Evolutionary conservation across 2,113 vertebrate species (phyloP).

Genomic region (Trichechus manatus): DNA sequence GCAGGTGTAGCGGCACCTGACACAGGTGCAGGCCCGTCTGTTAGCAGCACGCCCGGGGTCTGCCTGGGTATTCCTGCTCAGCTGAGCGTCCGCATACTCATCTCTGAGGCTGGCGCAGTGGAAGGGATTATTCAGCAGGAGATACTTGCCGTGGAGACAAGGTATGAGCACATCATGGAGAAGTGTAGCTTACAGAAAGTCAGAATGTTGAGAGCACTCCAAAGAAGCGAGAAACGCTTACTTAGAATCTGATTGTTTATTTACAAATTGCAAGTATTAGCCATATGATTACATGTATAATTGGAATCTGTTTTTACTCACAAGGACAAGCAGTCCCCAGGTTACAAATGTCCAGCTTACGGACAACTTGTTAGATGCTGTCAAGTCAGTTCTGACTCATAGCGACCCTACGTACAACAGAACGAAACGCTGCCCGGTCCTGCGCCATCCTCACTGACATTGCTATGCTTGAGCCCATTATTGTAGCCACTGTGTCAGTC

Average conservation of each 20-base stretch:
- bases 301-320: background rate
- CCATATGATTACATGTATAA: no score
- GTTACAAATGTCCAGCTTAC: no score
- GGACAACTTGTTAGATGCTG: no score
- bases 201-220: rapidly evolving
- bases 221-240: background rate
- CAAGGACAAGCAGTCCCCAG: background rate
- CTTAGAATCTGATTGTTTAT: background rate
- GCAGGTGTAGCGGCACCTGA: conserved; percentile 67
- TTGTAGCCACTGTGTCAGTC: no score
- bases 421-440: no score
- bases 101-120: conserved; percentile 85
- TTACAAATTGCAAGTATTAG: background rate
- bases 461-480: no score
- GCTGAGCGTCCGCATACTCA: conserved; percentile 90
- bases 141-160: conserved; percentile 91
- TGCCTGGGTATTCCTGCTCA: conserved; percentile 91
- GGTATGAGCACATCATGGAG: conserved; percentile 84
- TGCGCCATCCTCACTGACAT: no score
- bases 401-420: no score
- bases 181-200: background rate
- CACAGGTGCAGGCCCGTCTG: background rate
- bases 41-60: conserved; percentile 62
- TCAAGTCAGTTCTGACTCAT: no score
- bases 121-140: conserved; percentile 88